Base-by-base conservation (phyloP, 2,113 vertebrate genomes). In the Macroglossus sobrinus region DNA sequence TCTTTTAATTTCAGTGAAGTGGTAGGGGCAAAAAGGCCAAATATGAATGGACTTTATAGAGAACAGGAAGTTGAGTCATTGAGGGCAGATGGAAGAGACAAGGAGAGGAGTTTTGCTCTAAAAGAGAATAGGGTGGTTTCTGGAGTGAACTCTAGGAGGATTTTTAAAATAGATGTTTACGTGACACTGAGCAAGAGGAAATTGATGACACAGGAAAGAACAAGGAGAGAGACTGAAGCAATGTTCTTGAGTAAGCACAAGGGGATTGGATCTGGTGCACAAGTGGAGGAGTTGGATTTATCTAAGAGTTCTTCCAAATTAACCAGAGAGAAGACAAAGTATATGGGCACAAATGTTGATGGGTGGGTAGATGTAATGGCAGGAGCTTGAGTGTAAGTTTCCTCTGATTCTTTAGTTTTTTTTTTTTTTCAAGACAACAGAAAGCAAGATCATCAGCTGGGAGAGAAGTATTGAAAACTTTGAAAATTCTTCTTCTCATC, bases 91-190 rank as follows among this genome's bases (percentile, higher is more conserved):
- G 74, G 1, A 63, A 33, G 26, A 66, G 35, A 35, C 16, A 86
- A 88, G 21, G 30, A 91, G 24, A 72, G 1, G 35, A 78, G n/a
- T 50, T 85, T 91, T 94, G 0, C 33, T 84, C 38, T 55, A n/a
- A 64, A 89, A 71, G 30, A 47, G 69, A 89, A 81, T 68, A 7
- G 33, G n/a, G 40, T 94, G 30, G n/a, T 50, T 95, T 19, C 75
- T 84, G 74, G 55, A 95, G 5, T 94, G 33, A 7, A 74, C 22
- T 33, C 1, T 18, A 28, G 78, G 30, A 76, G n/a, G 12, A 68
- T n/a, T 85, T 95, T 93, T 63, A 87, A 90, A 84, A 66, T n/a
- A 55, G 19, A 18, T 96, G 11, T 69, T 64, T 92, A 55, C 35
- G 55, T 94, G 33, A 22, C 35, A 35, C 28, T 30, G 66, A 76